Evolutionary conservation across 1,140 invertebrate genomes (phyloP).

Genomic region (Papilio xuthus): DNA sequence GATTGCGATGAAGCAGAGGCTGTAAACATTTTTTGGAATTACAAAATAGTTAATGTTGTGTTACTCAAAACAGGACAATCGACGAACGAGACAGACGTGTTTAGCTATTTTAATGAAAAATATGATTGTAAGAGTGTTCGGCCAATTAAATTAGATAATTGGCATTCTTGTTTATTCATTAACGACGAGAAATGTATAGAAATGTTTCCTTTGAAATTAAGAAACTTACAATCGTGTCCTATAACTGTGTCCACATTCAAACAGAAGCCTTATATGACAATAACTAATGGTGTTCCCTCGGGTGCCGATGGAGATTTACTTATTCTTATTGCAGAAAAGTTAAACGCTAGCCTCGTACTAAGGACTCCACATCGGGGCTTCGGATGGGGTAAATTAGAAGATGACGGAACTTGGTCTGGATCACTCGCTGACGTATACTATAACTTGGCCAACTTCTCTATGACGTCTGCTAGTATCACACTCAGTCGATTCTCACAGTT

Average conservation of each 20-base stretch:
- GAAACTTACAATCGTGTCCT: slow-evolving; percentile 61
- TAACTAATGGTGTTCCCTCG: slow-evolving; percentile 50
- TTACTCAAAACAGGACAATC: slow-evolving; percentile 49
- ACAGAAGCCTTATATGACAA: slow-evolving; percentile 62
- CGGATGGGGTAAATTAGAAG: slow-evolving; percentile 63
- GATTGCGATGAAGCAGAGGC: slow-evolving; percentile 56
- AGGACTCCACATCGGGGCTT: slow-evolving; percentile 56
- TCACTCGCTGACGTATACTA: slow-evolving; percentile 64
- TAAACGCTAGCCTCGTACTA: slow-evolving; percentile 61
- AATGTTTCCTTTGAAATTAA: slow-evolving; percentile 60
- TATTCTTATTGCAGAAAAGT: slow-evolving; percentile 50
- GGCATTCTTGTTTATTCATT: slow-evolving; percentile 40
- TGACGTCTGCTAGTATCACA: slow-evolving; percentile 66
- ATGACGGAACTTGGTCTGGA: slow-evolving; percentile 65
- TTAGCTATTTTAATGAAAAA: slow-evolving; percentile 53
- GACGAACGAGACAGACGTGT: slow-evolving; percentile 39
- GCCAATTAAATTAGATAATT: slow-evolving; percentile 44
- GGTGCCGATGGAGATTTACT: slow-evolving; percentile 68
- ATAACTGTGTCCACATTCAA: slow-evolving; percentile 62
- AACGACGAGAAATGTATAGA: slow-evolving; percentile 40
- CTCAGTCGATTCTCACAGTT: slow-evolving; percentile 56
- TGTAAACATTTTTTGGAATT: slow-evolving; percentile 57
- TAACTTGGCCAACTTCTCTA: slow-evolving; percentile 68
- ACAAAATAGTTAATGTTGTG: slow-evolving; percentile 61
- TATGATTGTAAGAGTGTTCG: slow-evolving; percentile 48